These are phyloP conservation scores for Cactoblastis cactorum DNA, from an alignment of 2,888 invertebrate species.

Conservation along the genomic window DNA sequence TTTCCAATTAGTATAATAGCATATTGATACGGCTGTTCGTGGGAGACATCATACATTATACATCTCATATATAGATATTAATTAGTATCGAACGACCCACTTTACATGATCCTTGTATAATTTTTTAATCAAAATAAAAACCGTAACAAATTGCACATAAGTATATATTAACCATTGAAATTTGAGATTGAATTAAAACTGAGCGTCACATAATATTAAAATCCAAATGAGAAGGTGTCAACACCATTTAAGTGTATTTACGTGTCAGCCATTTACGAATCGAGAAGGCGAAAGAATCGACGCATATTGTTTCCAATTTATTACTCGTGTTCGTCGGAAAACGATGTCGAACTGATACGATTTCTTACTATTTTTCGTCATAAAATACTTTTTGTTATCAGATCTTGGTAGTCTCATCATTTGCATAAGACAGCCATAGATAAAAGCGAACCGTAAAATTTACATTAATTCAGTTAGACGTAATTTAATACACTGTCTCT, in stretches of 20 bases:
- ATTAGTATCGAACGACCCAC: slow-evolving; percentile 9
- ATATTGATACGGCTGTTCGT: neutral
- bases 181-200: slow-evolving; percentile 41
- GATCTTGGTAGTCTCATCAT: slow-evolving; percentile 8
- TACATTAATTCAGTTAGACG: neutral
- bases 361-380: slow-evolving; percentile 11
- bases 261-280: slow-evolving; percentile 40
- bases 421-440: slow-evolving; percentile 5
- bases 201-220: slow-evolving; percentile 38
- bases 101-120: slow-evolving; percentile 27
- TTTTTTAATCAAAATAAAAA: slow-evolving; percentile 25
- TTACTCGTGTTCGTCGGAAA: slow-evolving; percentile 18
- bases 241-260: slow-evolving; percentile 50
- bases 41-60: slow-evolving; percentile 17
- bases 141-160: slow-evolving; percentile 25
- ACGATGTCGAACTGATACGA: slow-evolving; percentile 10
- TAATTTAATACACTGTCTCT: slow-evolving; percentile 18
- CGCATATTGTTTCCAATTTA: slow-evolving; percentile 34
- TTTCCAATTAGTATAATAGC: slow-evolving; percentile 12
- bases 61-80: slow-evolving; percentile 15
- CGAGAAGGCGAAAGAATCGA: slow-evolving; percentile 33
- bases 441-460: neutral
- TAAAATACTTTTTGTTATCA: slow-evolving; percentile 9
- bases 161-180: slow-evolving; percentile 32
- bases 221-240: slow-evolving; percentile 40